phyloP scores from a whole-genome alignment of 1,140 invertebrate species.

The Diorhabda elongata region DNA sequence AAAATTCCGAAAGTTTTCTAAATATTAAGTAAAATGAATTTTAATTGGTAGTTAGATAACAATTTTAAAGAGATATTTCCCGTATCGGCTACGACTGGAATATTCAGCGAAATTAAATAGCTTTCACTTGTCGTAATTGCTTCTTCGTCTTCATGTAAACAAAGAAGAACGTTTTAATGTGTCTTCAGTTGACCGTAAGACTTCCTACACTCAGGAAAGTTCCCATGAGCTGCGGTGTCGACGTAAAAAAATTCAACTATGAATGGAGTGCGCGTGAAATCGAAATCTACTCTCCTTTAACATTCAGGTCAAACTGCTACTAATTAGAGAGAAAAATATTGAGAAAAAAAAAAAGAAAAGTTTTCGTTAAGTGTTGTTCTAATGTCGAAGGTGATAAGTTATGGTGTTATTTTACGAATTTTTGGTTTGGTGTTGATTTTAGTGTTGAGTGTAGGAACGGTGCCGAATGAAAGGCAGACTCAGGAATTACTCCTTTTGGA shows the following conservation, averaged over 20 bases:
- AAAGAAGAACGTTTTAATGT: constrained; percentile 10
- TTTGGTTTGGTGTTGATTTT: constrained; percentile 30
- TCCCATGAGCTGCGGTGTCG: constrained; percentile 1
- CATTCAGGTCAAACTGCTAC: background rate
- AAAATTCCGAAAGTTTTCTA: too few relatives aligned
- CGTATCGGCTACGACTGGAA: too few relatives aligned
- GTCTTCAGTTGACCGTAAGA: constrained; percentile 16
- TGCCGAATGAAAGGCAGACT: constrained; percentile 62
- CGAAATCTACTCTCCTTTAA: background rate
- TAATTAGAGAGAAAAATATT: background rate
- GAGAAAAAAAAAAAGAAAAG: background rate
- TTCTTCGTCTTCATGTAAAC: constrained; percentile 19
- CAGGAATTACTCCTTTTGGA: constrained; percentile 70
- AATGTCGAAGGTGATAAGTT: constrained; percentile 6
- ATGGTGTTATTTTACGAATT: constrained; percentile 21
- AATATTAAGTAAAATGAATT: too few relatives aligned
- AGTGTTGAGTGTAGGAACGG: constrained; percentile 32
- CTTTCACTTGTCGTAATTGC: constrained; percentile 30
- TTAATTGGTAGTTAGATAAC: too few relatives aligned
- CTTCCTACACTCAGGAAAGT: constrained; percentile 19
- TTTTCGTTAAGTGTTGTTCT: background rate
- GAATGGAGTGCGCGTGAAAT: constrained; percentile 1
- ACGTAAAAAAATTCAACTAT: background rate
- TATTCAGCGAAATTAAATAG: background rate
- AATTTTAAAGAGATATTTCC: too few relatives aligned